A percentile compares a stretch with the other conserved stretches of the same genome.
phyloP scores from a whole-genome alignment of 2,113 vertebrate genomes.

The Rana temporaria region DNA sequence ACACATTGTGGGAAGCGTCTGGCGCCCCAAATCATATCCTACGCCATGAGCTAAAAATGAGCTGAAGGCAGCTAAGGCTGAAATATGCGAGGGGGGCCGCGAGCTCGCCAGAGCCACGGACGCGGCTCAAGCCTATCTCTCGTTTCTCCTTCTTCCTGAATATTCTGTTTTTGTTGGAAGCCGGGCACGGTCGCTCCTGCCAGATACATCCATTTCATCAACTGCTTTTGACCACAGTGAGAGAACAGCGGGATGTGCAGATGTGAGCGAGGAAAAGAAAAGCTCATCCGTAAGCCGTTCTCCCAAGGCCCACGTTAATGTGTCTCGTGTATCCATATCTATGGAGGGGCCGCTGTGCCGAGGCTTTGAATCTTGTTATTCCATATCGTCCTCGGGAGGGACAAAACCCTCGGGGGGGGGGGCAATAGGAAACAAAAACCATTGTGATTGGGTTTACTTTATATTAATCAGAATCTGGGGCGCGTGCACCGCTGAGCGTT shows the following conservation, averaged over 20 bases:
- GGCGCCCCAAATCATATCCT: slow-evolving; percentile 40
- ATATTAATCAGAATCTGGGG: too few relatives aligned
- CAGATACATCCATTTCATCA: slow-evolving; percentile 57
- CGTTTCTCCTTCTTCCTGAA: slow-evolving; percentile 49
- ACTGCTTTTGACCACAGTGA: slow-evolving; percentile 47
- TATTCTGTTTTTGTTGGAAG: slow-evolving; percentile 55
- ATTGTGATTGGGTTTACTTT: too few relatives aligned
- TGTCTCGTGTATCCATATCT: background rate
- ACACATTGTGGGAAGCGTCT: slow-evolving; percentile 38
- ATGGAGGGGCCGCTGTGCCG: background rate
- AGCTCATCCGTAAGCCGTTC: background rate
- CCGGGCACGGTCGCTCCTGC: slow-evolving; percentile 30
- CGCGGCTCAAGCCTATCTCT: slow-evolving; percentile 45
- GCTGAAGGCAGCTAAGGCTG: slow-evolving; percentile 20
- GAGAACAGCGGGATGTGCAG: slow-evolving; percentile 49
- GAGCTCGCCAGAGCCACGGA: slow-evolving; percentile 27
- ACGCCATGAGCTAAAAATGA: slow-evolving; percentile 35
- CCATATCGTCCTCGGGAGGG: background rate
- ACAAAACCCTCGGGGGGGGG: too few relatives aligned
- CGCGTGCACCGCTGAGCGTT: too few relatives aligned
- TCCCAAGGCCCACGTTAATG: slow-evolving; percentile 16
- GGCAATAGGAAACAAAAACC: too few relatives aligned
- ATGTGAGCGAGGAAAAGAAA: slow-evolving; percentile 34
- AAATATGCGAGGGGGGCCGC: slow-evolving; percentile 35
- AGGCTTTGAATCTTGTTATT: background rate